Evolutionary conservation across 2,888 invertebrate genomes (phyloP).

Genomic region (Molorchus minor): DNA sequence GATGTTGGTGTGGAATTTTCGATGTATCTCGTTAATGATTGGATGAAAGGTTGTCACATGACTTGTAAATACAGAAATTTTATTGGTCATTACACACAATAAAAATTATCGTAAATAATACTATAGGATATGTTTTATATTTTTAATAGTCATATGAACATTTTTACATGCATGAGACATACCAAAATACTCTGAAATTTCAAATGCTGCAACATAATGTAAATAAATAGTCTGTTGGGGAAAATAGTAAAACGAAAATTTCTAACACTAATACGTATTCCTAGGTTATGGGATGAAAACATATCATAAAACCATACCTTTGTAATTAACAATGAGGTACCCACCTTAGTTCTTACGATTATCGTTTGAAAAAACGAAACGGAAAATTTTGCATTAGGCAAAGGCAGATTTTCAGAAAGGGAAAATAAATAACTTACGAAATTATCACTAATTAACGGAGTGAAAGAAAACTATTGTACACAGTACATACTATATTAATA

Average conservation of each 20-base stretch:
- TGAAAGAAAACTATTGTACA: constrained; percentile 57
- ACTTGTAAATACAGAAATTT: too few relatives aligned
- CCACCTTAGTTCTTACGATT: constrained; percentile 47
- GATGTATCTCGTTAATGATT: too few relatives aligned
- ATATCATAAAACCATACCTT: constrained; percentile 50
- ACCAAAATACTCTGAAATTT: constrained; percentile 56
- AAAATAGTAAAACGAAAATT: constrained; percentile 51
- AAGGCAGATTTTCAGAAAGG: constrained; percentile 30
- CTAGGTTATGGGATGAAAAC: constrained; percentile 47
- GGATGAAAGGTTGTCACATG: too few relatives aligned
- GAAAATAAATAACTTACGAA: constrained; percentile 45
- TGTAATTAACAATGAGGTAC: constrained; percentile 50
- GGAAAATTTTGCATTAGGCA: constrained; percentile 25
- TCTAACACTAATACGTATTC: constrained; percentile 47
- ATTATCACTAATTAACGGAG: constrained; percentile 51
- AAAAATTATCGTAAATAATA: too few relatives aligned
- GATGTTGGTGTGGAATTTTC: too few relatives aligned
- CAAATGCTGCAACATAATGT: constrained; percentile 49
- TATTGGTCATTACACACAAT: constrained; percentile 1
- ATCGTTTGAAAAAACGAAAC: constrained; percentile 29
- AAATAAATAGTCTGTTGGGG: constrained; percentile 47
- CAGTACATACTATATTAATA: constrained; percentile 59
- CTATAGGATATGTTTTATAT: too few relatives aligned
- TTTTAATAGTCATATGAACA: constrained; percentile 61
- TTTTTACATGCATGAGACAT: constrained; percentile 61